Evolutionary conservation across 1,140 invertebrate genomes (phyloP).

Genomic region (Drosophila azteca): DNA sequence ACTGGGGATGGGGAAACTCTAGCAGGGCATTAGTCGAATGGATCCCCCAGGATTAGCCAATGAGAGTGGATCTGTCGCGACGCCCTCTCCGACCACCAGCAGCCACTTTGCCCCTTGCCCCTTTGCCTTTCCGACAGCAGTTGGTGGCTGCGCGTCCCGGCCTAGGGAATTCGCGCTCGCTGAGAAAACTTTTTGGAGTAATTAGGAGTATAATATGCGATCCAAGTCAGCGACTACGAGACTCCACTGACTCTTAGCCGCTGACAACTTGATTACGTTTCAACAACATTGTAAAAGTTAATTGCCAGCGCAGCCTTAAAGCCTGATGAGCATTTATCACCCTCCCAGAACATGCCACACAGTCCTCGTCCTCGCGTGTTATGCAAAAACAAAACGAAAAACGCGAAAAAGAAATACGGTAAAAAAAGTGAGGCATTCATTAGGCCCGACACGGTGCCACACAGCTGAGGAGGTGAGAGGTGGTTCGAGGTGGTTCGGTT

Average conservation of each 20-base stretch:
- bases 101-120: background rate
- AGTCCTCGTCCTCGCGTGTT: slow-evolving; percentile 53
- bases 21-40: slow-evolving; percentile 76
- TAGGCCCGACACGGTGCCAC: slow-evolving; percentile 65
- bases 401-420: slow-evolving; percentile 34
- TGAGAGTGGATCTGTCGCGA: slow-evolving; percentile 41
- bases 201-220: slow-evolving; percentile 74
- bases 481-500: background rate
- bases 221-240: slow-evolving; percentile 15
- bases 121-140: slow-evolving; percentile 60
- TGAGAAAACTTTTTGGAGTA: slow-evolving; percentile 61
- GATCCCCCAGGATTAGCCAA: slow-evolving; percentile 72
- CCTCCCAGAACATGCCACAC: slow-evolving; percentile 43
- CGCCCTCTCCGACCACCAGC: slow-evolving; percentile 1
- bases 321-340: slow-evolving; percentile 80
- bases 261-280: slow-evolving; percentile 81
- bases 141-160: slow-evolving; percentile 39
- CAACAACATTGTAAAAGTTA: slow-evolving; percentile 82
- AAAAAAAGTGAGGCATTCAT: slow-evolving; percentile 74
- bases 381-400: slow-evolving; percentile 29
- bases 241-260: slow-evolving; percentile 26
- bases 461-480: background rate
- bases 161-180: slow-evolving; percentile 52
- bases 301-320: slow-evolving; percentile 76
- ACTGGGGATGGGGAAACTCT: slow-evolving; percentile 45